Base-by-base conservation (phyloP, 2,797 vertebrate genomes). In the Protosalanx chinensis region DNA sequence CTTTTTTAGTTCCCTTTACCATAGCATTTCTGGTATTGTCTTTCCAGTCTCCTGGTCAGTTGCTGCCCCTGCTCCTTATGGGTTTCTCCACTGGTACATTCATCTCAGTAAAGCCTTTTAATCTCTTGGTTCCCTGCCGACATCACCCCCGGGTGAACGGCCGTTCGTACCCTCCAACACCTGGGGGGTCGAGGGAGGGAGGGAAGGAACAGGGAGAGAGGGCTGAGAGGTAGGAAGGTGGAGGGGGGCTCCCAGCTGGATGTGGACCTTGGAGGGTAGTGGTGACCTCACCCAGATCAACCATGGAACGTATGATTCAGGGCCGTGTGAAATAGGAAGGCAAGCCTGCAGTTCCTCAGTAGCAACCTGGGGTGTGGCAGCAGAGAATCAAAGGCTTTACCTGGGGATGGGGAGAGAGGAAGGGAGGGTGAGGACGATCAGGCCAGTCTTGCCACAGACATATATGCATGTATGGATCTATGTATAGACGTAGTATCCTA, bases 91-190 rank as follows among this genome's bases (percentile, higher is more conserved):
- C 18, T 8, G 29, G 33, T 18, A 32, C 72, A 60, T 74, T 78
- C 33, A 74, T 64, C 49, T 53, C 67, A n/a, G 30, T 30, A 58
- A 35, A 35, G 20, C 20, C 16, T 64, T 64, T 60, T 57, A 74
- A 74, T 67, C 64, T 70, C 66, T 32, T 67, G 56, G 66, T 76
- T 70, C 66, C 57, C 64, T 64, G n/a, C 61, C 20, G 49, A 59
- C 46, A 53, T 56, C 18, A 63, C 58, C 63, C 23, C 63, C 23
- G 51, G 51, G 46, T 67, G 49, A 67, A 10, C 3, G 15, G 23
- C 41, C 46, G 46, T 53, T 16, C 65, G 7, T 29, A 67, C 35
- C 46, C 35, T 15, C 18, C 5, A 23, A 58, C 67, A 58, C 20
- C 49, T 53, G 46, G 49, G 46, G 13, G 64, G 18, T 37, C 13